Evolutionary conservation across 2,113 vertebrate species (phyloP).

Genomic region (Bothrops jararaca): DNA sequence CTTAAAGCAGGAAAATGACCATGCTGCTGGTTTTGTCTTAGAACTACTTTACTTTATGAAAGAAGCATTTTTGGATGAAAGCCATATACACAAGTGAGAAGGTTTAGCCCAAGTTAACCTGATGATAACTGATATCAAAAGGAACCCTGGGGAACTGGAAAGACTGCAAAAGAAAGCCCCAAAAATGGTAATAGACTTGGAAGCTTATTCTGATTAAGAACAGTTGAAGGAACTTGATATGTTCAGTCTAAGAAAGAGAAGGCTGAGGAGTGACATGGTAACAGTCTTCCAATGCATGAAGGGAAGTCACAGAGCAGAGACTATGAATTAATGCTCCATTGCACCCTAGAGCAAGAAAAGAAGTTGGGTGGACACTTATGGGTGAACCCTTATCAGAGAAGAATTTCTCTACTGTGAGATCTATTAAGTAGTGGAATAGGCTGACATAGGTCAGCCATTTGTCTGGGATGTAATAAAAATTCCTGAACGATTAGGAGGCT

Average conservation of each 20-base stretch:
- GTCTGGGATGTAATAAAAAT: too few relatives aligned
- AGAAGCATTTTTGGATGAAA: slow-evolving; percentile 1
- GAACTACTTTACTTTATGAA: background rate
- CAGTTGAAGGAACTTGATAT: background rate
- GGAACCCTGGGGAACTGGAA: background rate
- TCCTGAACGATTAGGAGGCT: too few relatives aligned
- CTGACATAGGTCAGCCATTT: background rate
- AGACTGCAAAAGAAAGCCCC: background rate
- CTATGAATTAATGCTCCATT: background rate
- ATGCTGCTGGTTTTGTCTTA: slow-evolving; percentile 6
- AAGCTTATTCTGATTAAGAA: background rate
- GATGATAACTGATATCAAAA: background rate
- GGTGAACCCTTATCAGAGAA: background rate
- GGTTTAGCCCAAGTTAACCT: background rate
- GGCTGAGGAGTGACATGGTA: background rate
- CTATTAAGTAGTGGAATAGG: background rate
- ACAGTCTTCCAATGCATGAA: background rate
- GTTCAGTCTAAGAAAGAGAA: background rate
- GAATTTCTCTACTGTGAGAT: background rate
- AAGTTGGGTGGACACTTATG: background rate
- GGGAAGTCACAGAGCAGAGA: background rate
- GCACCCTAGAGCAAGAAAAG: background rate
- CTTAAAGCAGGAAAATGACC: slow-evolving; percentile 12
- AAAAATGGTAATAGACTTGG: background rate
- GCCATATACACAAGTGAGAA: background rate